Evolutionary conservation across 2,113 vertebrate species (phyloP).

Genomic region (Dendropsophus ebraccatus): DNA sequence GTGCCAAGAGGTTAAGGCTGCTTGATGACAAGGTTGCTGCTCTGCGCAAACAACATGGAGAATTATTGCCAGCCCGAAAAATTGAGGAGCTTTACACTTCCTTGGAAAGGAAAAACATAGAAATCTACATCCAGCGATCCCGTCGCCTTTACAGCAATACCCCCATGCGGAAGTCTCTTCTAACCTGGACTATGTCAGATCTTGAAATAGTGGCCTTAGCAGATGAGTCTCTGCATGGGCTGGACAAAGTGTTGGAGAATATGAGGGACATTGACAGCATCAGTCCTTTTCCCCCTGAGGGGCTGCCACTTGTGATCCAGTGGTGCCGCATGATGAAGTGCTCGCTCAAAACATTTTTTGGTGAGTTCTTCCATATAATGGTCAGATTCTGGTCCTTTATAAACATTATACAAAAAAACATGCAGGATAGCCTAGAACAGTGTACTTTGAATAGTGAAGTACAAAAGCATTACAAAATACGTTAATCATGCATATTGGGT

Average conservation of each 20-base stretch:
- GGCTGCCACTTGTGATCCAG: constrained; percentile 86
- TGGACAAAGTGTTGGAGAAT: constrained; percentile 83
- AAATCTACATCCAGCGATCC: constrained; percentile 98
- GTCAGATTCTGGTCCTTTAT: background rate
- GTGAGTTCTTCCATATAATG: constrained; percentile 69
- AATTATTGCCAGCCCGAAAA: constrained; percentile 93
- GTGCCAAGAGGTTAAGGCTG: constrained; percentile 89
- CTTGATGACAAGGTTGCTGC: constrained; percentile 93
- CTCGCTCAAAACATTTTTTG: constrained; percentile 83
- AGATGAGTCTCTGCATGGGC: constrained; percentile 85
- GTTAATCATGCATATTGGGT: too few relatives aligned
- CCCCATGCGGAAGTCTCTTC: constrained; percentile 91
- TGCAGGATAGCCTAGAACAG: too few relatives aligned
- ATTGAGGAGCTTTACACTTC: constrained; percentile 97
- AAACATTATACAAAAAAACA: background rate
- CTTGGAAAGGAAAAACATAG: constrained; percentile 95
- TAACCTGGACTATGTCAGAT: constrained; percentile 89
- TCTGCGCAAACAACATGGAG: constrained; percentile 92
- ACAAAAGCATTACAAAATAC: background rate
- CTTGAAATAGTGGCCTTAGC: constrained; percentile 87
- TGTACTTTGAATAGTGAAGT: background rate
- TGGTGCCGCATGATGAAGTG: constrained; percentile 94
- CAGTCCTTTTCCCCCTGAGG: constrained; percentile 89
- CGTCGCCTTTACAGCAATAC: constrained; percentile 93
- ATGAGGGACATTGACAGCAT: constrained; percentile 83